Evolutionary conservation across 2,888 invertebrate genomes (phyloP), one percentile per base, ranked within the genome.

Genomic region (Syrphus vitripennis): DNA sequence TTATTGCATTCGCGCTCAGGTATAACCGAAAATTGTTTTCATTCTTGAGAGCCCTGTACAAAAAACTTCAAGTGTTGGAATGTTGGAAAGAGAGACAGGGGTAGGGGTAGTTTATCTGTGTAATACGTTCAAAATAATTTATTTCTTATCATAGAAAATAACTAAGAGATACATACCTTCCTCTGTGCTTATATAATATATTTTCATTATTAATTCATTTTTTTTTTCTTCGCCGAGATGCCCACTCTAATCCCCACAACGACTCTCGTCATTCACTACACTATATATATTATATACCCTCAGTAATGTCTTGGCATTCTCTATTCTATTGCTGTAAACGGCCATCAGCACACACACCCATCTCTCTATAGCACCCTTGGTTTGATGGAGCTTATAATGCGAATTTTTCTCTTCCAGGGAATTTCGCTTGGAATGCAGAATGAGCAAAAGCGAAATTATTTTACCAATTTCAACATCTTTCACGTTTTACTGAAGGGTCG

Each of bases 351-450:
- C 29, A 31, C 31, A 71, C 67, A 21, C 10, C 57, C 26, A 26
- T 26, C 14, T 24, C 24, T 40, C 9, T 2, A 6, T n/a, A 26
- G 21, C 40, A n/a, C 65, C 29, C 42, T 37, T 42, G 69, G 55
- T 69, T 69, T 74, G 79, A 83, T 83, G 83, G 69, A 83, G 83
- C 83, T 83, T 83, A 83, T 83, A 83, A 83, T 83, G 69, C 83
- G 83, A 78, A 79, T 78, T 83, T 83, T 78, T 83, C 78, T 79
- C 69, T 78, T 74, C 48, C 79, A 50, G 40, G 69, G 83, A 69
- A 83, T 83, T 83, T 79, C 53, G 55, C 69, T 19, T 83, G 83
- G 83, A 83, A 83, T 83, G 78, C 45, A 40, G 69, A 69, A 70
- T 79, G 74, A 78, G 78, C 55, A 81, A 63, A 72, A 83, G 50